Conservation (phyloP, 2,888 invertebrate genomes). For the Meteorus colon region DNA sequence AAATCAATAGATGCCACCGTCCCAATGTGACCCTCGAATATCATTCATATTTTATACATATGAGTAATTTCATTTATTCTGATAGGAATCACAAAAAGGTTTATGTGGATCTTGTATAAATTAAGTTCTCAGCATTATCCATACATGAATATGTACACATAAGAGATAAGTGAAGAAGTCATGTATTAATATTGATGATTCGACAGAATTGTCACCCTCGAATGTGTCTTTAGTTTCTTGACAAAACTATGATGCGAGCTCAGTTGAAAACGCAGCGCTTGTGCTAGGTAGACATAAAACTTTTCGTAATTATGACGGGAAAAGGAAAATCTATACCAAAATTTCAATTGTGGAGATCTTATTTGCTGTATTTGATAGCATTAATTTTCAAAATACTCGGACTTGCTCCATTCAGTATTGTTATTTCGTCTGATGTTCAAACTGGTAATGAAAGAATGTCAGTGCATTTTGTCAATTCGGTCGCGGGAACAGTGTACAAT, state of each 20-base stretch:
- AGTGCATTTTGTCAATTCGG: neutral
- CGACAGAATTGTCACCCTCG: neutral
- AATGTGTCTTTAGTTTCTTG: neutral
- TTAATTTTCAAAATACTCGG: slow-evolving; percentile 4
- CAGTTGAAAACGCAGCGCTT: neutral
- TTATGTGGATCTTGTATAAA: neutral
- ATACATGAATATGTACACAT: neutral
- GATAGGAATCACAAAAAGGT: neutral
- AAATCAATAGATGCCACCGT: too few species aligned
- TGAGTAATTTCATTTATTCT: neutral
- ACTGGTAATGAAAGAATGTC: too few species aligned
- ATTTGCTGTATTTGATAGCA: neutral
- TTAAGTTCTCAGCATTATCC: neutral
- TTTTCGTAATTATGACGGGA: neutral
- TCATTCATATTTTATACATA: neutral
- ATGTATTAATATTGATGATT: neutral
- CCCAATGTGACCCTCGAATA: neutral
- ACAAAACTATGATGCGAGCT: neutral
- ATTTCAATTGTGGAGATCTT: neutral
- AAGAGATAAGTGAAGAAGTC: neutral
- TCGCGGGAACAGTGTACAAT: neutral
- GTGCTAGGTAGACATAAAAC: neutral
- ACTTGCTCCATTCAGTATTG: slow-evolving; percentile 12
- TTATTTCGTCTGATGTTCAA: neutral
- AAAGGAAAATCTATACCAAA: neutral